A percentile compares a stretch with the other conserved stretches of the same genome.
Evolutionary conservation across 2,888 invertebrate genomes (phyloP).

Genomic region (Cryptocheilus praepositus): DNA sequence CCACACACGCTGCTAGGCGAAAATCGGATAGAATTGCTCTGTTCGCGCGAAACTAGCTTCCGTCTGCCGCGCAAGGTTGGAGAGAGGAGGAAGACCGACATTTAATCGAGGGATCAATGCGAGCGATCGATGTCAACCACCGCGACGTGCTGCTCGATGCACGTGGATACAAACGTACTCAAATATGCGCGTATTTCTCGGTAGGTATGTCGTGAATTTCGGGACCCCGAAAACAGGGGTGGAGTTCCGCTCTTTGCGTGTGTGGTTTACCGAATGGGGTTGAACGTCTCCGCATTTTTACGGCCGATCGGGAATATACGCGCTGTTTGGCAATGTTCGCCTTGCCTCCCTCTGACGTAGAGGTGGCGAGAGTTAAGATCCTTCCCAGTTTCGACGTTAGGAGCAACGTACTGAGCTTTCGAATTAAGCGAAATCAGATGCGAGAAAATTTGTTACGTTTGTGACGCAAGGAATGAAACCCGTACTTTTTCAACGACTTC

Average conservation of each 20-base stretch:
- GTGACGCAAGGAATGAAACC: neutral
- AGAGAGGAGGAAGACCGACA: neutral
- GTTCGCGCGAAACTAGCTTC: no score
- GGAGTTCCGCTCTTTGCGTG: neutral
- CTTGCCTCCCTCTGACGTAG: neutral
- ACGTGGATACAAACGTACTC: slow-evolving; percentile 17
- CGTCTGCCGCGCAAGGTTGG: no score
- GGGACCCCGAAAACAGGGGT: slow-evolving; percentile 1
- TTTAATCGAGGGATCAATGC: slow-evolving; percentile 6
- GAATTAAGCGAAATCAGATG: no score
- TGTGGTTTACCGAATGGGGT: slow-evolving; percentile 5
- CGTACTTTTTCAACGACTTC: neutral
- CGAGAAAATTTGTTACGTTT: no score
- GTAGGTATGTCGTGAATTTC: no score
- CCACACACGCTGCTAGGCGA: neutral
- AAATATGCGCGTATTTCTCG: slow-evolving; percentile 8
- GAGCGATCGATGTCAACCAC: slow-evolving; percentile 21
- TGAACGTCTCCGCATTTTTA: slow-evolving; percentile 8
- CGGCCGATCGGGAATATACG: slow-evolving; percentile 22
- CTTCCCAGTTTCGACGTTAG: no score
- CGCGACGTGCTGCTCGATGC: slow-evolving; percentile 17
- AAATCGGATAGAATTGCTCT: neutral
- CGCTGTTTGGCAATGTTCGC: slow-evolving; percentile 31
- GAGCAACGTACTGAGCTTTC: no score
- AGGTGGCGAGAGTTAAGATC: no score